Base-by-base conservation (phyloP, 2,797 vertebrate species). In the Crenuchus spilurus region DNA sequence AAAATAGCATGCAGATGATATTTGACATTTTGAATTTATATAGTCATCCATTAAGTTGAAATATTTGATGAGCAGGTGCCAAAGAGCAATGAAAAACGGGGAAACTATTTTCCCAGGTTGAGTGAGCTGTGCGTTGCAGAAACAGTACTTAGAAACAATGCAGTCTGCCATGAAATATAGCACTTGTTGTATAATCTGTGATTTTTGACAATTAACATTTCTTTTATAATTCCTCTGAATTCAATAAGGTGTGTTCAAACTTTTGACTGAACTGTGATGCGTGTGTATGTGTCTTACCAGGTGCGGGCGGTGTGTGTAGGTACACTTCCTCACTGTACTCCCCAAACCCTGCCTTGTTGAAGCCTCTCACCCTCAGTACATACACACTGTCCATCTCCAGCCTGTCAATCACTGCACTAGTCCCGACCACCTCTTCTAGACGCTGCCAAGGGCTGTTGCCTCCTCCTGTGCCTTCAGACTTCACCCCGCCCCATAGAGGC, bases 251-350 rank as follows among this genome's bases (percentile, higher is more conserved):
- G 41, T 30, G 18, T 46, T n/a, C 63, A 57, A 18, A 41, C 52
- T 24, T 65, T 33, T 30, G 13, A 7, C 8, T 44, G 52, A 28
- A 26, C 1, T 49, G 26, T 51, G 82, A n/a, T 85, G 49, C 30
- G n/a, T 42, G 20, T n/a, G n/a, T 65, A 6, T 16, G 2, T 55
- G 18, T 86, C 85, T 90, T 84, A 98, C 96, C 97, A 3, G 95
- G 94, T 0, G 97, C 97, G 0, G 97, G 97, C 0, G 97, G 96
- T 0, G 96, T 99, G 87, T 97, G 97, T 66, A 99, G 92, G 85
- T 98, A 97, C 64, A 99, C 93, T 2, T 99, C 97, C 48, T 99
- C 97, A 0, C 97, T 99, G 92, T 97, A 97, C 2, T 98, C 96
- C 8, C 97, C 97, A 0, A 95, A 97, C 0, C 97, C 97, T 0